phyloP scores from a whole-genome alignment of 2,888 invertebrate genomes.

The Lacanobia wlatinum region DNA sequence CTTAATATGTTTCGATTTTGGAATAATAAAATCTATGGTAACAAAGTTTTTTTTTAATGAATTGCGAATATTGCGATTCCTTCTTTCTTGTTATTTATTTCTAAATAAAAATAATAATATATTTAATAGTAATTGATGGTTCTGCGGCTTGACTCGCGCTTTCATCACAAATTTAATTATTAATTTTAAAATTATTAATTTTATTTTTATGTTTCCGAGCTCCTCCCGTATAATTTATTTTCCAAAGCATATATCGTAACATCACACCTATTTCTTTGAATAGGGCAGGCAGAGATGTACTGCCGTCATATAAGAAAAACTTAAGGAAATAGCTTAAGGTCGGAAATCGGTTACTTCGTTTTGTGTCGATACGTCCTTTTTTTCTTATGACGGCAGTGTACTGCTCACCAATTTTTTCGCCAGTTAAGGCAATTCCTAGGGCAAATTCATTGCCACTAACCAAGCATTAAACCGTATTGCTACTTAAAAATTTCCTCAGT shows the following conservation, averaged over 20 bases:
- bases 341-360: too few species aligned
- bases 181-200: neutral
- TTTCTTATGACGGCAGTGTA: too few species aligned
- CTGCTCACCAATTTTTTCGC: neutral
- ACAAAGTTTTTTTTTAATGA: neutral
- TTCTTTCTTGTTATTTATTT: neutral
- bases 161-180: neutral
- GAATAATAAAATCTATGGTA: neutral
- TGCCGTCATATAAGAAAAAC: too few species aligned
- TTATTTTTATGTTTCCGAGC: neutral
- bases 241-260: too few species aligned
- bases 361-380: too few species aligned
- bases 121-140: constrained; percentile 27
- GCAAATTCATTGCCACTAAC: neutral
- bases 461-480: neutral
- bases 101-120: neutral
- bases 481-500: neutral
- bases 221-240: neutral
- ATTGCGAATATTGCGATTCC: neutral
- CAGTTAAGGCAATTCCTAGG: neutral
- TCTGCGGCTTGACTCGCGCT: constrained; percentile 20
- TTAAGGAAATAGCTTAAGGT: too few species aligned
- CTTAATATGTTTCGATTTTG: neutral
- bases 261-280: too few species aligned
- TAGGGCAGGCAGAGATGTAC: too few species aligned